Evolutionary conservation across 2,113 vertebrate species (phyloP), one percentile per base, ranked within the genome.

Genomic region (Nettapus auritus): DNA sequence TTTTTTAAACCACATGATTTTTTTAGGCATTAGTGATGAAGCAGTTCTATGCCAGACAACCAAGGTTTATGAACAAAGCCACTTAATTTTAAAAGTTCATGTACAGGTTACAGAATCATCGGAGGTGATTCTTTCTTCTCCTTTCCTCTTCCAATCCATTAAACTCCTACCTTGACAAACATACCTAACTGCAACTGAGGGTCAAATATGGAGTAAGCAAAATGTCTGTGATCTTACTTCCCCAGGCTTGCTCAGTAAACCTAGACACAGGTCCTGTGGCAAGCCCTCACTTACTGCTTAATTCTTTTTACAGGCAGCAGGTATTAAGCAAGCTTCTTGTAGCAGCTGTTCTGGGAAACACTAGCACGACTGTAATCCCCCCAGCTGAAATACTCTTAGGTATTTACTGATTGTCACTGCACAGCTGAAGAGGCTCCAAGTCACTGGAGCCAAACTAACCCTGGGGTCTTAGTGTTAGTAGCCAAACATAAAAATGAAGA

Each of bases 281-380:
- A 88, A 76, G 9, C 46, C 40, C 73, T 59, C 68, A 7, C 56
- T 91, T 74, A 25, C 50, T 44, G 79, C 59, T 82, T 91, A 89
- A 91, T 91, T 94, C 86, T 84, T 82, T 93, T 91, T 91, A 94
- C 93, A 96, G 89, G 71, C 89, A 95, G 75, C 82, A 95, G 89
- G 63, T 88, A 95, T 96, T 94, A 93, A 77, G 46, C 11, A 9
- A 77, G 44, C 12, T 85, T 23, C 67, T 88, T 67, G 71, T 46
- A 88, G 94, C 81, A 91, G 83, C 92, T 92, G 80, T 84, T 90
- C 94, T 94, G 83, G 80, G 92, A 96, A 97, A 23, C 42, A 5
- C 64, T 90, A 95, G 90, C 66, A 90, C 0, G 18, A 48, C 86
- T 92, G 46, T 88, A 90, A 94, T 92, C 62, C 86, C 70, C 50